phyloP scores from a whole-genome alignment of 2,113 vertebrate genomes.

The Podarcis muralis region DNA sequence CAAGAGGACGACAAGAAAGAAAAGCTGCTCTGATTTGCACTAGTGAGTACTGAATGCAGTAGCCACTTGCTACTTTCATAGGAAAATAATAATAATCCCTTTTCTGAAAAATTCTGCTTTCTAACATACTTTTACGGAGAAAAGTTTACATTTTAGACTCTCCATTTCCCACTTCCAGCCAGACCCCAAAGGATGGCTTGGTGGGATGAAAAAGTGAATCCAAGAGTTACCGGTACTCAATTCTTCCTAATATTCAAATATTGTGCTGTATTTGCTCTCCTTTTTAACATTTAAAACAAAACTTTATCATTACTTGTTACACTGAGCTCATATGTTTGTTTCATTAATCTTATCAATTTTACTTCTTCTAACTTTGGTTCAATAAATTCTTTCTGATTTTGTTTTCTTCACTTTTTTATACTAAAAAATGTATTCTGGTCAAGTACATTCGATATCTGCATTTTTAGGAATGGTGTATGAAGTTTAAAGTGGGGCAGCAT shows the following conservation, averaged over 20 bases:
- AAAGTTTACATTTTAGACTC: accelerated
- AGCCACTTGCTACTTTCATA: neutral
- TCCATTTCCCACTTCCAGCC: accelerated
- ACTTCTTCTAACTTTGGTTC: neutral
- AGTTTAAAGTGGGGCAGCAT: neutral
- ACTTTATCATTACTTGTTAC: neutral
- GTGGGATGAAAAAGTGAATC: neutral
- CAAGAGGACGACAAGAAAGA: neutral
- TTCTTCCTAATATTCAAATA: neutral
- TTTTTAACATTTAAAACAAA: neutral
- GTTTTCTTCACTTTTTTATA: neutral
- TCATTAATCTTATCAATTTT: neutral
- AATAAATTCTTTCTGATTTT: neutral
- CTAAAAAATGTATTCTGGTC: too few species aligned
- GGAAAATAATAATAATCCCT: constrained; percentile 26
- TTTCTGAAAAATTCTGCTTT: neutral
- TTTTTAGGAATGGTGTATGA: neutral
- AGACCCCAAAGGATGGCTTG: neutral
- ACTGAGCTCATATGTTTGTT: neutral
- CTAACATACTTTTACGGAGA: neutral
- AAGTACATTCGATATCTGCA: neutral
- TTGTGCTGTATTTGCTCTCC: neutral
- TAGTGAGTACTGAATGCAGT: neutral
- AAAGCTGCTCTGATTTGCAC: neutral
- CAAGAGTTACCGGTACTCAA: neutral